Evolutionary conservation across 2,113 vertebrate species (phyloP).

Genomic region (Eclectus roratus): DNA sequence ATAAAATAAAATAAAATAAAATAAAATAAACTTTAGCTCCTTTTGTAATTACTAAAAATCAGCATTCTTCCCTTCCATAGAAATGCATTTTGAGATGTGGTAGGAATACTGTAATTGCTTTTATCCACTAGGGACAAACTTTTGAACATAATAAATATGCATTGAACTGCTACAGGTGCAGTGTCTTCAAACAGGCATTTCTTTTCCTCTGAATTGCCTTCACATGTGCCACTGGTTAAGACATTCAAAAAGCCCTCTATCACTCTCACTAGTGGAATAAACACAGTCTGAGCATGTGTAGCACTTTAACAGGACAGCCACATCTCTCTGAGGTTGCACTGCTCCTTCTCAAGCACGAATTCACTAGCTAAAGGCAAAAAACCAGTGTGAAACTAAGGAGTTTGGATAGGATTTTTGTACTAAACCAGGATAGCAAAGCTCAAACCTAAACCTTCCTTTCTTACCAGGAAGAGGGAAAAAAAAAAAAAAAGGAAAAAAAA

Average conservation of each 20-base stretch:
- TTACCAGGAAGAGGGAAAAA: not conserved
- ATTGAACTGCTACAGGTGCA: not conserved
- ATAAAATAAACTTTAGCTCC: not conserved
- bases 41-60: not conserved
- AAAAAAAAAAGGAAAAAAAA: not conserved
- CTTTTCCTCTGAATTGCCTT: not conserved
- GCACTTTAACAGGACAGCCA: not conserved
- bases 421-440: not conserved
- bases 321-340: not conserved
- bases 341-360: not conserved
- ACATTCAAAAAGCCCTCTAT: not conserved
- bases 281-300: not conserved
- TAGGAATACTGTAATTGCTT: not conserved
- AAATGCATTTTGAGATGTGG: not conserved
- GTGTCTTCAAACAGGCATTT: not conserved
- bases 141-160: not conserved
- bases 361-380: not conserved
- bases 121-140: not conserved
- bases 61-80: not conserved
- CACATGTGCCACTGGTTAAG: not conserved
- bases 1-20: too few relatives aligned
- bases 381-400: not conserved
- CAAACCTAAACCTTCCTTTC: not conserved
- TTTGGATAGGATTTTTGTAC: not conserved
- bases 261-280: not conserved